Evolutionary conservation across 2,888 invertebrate genomes (phyloP).

Genomic region (Andrena trimmerana): DNA sequence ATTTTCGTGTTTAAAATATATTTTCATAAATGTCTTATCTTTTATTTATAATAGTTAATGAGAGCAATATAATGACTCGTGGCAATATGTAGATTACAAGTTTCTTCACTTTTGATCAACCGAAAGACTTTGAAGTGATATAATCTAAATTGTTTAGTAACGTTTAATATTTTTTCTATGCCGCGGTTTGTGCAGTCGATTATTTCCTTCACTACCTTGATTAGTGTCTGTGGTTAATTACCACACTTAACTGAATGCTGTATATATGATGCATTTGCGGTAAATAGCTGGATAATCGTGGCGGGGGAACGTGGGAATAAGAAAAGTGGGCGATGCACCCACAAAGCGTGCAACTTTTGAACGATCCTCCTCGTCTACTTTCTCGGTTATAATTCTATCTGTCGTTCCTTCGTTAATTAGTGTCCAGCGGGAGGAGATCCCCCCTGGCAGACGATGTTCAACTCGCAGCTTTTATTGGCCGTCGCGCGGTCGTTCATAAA

Average conservation of each 20-base stretch:
- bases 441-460: neutral
- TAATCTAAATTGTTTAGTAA: neutral
- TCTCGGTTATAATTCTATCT: constrained; percentile 47
- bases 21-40: no score
- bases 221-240: constrained; percentile 65
- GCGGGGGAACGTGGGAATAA: constrained; percentile 29
- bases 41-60: no score
- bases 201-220: constrained; percentile 58
- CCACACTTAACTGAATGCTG: constrained; percentile 46
- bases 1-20: no score
- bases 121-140: neutral
- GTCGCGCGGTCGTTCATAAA: neutral
- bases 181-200: constrained; percentile 1
- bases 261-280: constrained; percentile 2
- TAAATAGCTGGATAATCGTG: constrained; percentile 21
- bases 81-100: no score
- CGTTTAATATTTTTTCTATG: neutral
- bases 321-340: constrained; percentile 36
- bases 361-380: constrained; percentile 28
- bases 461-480: constrained; percentile 13
- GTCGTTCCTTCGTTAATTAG: constrained; percentile 46
- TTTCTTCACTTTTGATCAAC: neutral
- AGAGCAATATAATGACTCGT: no score
- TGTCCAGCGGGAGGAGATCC: constrained; percentile 24
- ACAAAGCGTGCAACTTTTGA: constrained; percentile 49